Conservation (phyloP, 2,888 invertebrate species). For the Anthophora plumipes region DNA sequence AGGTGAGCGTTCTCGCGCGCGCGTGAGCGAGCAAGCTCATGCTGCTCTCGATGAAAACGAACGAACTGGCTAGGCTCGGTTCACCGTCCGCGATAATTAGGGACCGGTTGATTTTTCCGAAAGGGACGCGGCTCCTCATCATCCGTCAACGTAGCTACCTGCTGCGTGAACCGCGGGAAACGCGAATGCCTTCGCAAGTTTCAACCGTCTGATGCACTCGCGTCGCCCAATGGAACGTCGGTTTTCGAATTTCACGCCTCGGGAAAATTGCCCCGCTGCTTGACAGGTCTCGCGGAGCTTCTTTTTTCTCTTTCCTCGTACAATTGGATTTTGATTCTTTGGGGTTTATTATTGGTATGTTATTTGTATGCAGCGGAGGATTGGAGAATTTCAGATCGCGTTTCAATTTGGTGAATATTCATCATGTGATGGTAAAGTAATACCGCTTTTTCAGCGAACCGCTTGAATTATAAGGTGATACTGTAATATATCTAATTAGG, state of each 20-base stretch:
- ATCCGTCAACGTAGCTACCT: constrained; percentile 66
- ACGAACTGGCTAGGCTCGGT: constrained; percentile 38
- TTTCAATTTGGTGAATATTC: too few relatives aligned
- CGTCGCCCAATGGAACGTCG: not conserved
- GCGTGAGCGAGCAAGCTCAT: not conserved
- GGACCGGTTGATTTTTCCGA: constrained; percentile 63
- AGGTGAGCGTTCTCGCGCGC: constrained; percentile 44
- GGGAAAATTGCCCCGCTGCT: not conserved
- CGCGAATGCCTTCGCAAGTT: constrained; percentile 12
- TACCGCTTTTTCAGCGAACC: too few relatives aligned
- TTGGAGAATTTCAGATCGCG: too few relatives aligned
- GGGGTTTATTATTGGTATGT: not conserved
- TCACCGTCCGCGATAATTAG: constrained; percentile 64
- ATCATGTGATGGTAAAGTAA: too few relatives aligned
- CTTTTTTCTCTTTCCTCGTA: not conserved
- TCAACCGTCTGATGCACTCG: not conserved
- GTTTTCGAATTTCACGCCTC: constrained; percentile 23
- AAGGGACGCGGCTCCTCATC: constrained; percentile 64
- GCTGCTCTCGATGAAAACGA: constrained; percentile 39
- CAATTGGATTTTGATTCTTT: not conserved
- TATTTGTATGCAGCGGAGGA: not conserved
- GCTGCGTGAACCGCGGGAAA: constrained; percentile 50
- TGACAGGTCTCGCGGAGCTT: too few relatives aligned
- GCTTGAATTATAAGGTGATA: too few relatives aligned
- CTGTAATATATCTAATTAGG: too few relatives aligned